These are phyloP conservation scores for Ochotona princeps DNA, from an alignment of 2,113 vertebrate species.

Conservation along the genomic window DNA sequence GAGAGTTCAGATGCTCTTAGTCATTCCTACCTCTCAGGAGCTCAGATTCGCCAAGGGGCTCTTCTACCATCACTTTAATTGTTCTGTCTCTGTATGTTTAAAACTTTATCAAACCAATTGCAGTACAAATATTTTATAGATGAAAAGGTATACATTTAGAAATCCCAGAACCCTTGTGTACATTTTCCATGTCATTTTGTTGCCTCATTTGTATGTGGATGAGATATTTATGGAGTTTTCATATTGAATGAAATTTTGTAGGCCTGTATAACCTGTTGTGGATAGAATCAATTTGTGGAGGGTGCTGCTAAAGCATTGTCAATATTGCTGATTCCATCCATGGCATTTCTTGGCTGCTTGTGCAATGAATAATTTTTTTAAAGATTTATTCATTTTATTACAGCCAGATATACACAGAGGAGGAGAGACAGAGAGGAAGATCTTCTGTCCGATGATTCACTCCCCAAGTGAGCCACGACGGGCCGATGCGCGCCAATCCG, in stretches of 20 bases:
- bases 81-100: not conserved
- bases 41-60: not conserved
- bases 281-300: not conserved
- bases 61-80: not conserved
- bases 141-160: slow-evolving; percentile 30
- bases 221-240: slow-evolving; percentile 28
- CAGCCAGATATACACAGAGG: too few species aligned
- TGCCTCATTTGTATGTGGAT: slow-evolving; percentile 14
- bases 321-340: not conserved
- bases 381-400: too few species aligned
- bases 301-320: not conserved
- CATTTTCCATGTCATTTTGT: not conserved
- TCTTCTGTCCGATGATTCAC: too few species aligned
- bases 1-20: not conserved
- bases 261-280: not conserved
- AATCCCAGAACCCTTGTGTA: not conserved
- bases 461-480: too few species aligned
- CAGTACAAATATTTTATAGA: slow-evolving; percentile 28
- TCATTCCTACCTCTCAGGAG: not conserved
- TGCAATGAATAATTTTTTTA: not conserved
- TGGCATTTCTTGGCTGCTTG: not conserved
- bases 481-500: too few species aligned
- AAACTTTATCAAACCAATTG: not conserved
- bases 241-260: slow-evolving; percentile 17
- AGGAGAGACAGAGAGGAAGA: too few species aligned